A percentile compares a stretch with the other conserved stretches of the same genome.
Evolutionary conservation across 2,888 invertebrate genomes (phyloP).

Genomic region (Sesamia inferens): DNA sequence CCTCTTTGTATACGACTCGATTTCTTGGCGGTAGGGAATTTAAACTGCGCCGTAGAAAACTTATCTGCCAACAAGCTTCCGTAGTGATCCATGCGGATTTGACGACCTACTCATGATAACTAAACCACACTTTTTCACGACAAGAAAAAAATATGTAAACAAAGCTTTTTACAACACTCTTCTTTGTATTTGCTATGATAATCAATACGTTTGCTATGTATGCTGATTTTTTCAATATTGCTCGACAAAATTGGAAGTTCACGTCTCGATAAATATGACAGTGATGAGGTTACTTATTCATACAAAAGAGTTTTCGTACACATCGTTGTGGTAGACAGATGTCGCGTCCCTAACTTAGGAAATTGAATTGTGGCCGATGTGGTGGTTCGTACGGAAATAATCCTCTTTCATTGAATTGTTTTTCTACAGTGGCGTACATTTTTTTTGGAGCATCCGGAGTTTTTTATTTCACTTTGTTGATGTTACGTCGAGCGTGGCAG

Average conservation of each 20-base stretch:
- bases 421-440: slow-evolving; percentile 29
- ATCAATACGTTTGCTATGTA: not conserved
- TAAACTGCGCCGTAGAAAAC: not conserved
- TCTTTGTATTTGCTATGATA: not conserved
- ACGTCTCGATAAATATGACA: slow-evolving; percentile 16
- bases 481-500: slow-evolving; percentile 24
- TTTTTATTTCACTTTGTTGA: slow-evolving; percentile 39
- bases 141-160: not conserved
- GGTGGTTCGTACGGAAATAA: slow-evolving; percentile 49
- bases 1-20: not conserved
- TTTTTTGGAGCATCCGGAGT: slow-evolving; percentile 25
- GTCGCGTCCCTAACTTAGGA: slow-evolving; percentile 51
- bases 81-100: not conserved
- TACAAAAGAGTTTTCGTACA: slow-evolving; percentile 51
- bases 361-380: slow-evolving; percentile 54
- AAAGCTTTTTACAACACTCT: not conserved
- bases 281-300: slow-evolving; percentile 42
- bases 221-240: slow-evolving; percentile 16
- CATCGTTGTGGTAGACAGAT: slow-evolving; percentile 45
- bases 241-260: slow-evolving; percentile 17
- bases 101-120: not conserved
- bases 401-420: slow-evolving; percentile 52
- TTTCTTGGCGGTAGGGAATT: not conserved
- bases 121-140: not conserved
- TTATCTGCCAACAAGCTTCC: not conserved